Evolutionary conservation across 1,140 invertebrate genomes (phyloP), one percentile per base, ranked within the genome.

Genomic region (Ephestia elutella): DNA sequence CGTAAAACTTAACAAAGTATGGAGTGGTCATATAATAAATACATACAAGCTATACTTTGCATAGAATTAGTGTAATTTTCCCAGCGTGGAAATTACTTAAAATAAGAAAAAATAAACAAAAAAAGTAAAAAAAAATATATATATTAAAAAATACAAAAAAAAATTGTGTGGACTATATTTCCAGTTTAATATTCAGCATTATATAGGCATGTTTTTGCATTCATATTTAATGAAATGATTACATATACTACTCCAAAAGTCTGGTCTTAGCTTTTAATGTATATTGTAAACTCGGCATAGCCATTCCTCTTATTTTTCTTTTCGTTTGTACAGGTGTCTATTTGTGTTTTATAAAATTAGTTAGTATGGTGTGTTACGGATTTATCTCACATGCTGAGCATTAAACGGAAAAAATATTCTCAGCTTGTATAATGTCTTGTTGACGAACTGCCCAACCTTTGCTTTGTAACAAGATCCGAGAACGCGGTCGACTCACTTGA

Each of bases 11-110:
- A 87, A 84, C 86, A 87, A 87, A 87, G 83, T 88, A 88, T 88
- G 84, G 82, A 87, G 84, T 88, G 84, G 82, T 87, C 78, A 81
- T 80, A 81, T 85, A 80, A 86, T 62, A 83, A 84, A 88, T 93
- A 94, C 92, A 88, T 93, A 94, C 92, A 93, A 93, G 91, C 93
- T 95, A 94, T 95, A 95, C 93, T 94, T 94, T 94, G 93, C 93
- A 95, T 95, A 93, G 92, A 94, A 93, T 93, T 94, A 94, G 93
- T 94, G 93, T 91, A 93, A 92, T 94, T 94, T 93, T 93, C 92
- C 92, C 86, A 89, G 83, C 87, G 83, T 89, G 87, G 87, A 90
- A 89, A 89, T 89, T 85, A 90, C 86, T 88, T 78, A 75, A 80
- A 78, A 83, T 77, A 77, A 71, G 68, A 68, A 60, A 73, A 78